Evolutionary conservation across 2,888 invertebrate species (phyloP).

Genomic region (Amaurobius ferox): DNA sequence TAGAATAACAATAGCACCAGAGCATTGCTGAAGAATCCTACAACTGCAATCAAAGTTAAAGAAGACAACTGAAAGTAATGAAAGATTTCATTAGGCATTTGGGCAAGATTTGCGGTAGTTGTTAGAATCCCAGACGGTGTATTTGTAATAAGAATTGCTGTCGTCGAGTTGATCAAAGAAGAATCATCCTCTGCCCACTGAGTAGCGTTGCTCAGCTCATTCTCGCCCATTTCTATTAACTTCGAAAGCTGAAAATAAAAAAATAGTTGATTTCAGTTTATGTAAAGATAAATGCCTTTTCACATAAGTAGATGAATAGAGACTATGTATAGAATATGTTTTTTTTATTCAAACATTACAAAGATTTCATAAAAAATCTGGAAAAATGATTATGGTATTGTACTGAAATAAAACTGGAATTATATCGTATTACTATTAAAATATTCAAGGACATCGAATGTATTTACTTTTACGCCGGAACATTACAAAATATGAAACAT

Average conservation of each 20-base stretch:
- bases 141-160: neutral
- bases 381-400: too few relatives aligned
- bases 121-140: neutral
- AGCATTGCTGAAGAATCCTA: conserved; percentile 85
- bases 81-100: conserved; percentile 8
- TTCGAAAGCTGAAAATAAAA: neutral
- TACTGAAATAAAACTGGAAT: too few relatives aligned
- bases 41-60: conserved; percentile 79
- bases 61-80: conserved; percentile 45
- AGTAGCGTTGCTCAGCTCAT: neutral
- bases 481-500: too few relatives aligned
- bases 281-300: too few relatives aligned
- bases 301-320: too few relatives aligned
- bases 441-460: too few relatives aligned
- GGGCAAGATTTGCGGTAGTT: neutral
- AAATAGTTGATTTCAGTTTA: too few relatives aligned
- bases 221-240: neutral
- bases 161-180: conserved; percentile 22
- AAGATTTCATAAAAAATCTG: too few relatives aligned
- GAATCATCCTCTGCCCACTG: neutral
- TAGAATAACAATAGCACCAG: conserved; percentile 86
- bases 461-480: too few relatives aligned
- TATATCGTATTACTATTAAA: too few relatives aligned
- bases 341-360: too few relatives aligned
- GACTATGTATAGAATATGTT: too few relatives aligned